Evolutionary conservation across 2,888 invertebrate genomes (phyloP), one percentile per base, ranked within the genome.

Genomic region (Ennomos quercinarius): DNA sequence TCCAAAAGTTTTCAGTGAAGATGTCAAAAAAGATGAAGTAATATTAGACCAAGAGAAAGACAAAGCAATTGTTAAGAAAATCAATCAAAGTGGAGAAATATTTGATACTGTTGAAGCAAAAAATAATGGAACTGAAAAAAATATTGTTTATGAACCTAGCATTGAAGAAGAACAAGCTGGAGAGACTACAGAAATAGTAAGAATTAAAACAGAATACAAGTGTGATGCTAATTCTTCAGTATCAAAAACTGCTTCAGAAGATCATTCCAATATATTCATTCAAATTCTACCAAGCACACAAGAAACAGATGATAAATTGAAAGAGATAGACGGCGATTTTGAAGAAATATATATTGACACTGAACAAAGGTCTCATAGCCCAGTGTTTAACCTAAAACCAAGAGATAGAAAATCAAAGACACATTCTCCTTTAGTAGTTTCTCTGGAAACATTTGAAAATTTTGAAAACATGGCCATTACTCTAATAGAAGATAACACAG

Each of bases 401-500:
- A 54, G 68, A 1, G 74, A 53, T 41, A 66, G 37, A 9, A 70
- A 71, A 66, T 64, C 71, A 8, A 69, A 70, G 13, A 63, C 63
- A 13, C 61, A 68, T 51, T 64, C 75, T 0, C 80, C 82, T 27
- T 66, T 90, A 61, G 73, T 86, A 13, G 84, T 73, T 39, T 70
- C 80, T 39, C 65, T 91, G 17, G 82, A 87, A 38, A 62, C 68
- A 10, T 92, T 91, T 80, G 91, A 91, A 64, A 78, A 77, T 37
- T 91, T 91, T 69, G 91, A 89, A 73, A 76, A 71, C 42, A 57
- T 86, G 34, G 87, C 83, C 1, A 52, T 77, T 49, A 82, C 86
- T 10, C 45, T 89, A 0, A 53, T 91, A 55, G 72, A 79, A 66
- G 71, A 78, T 40, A 64, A 73, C 60, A 12, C 52, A 36, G 76